Percentiles rank a stretch among this genome's conserved stretches.
Conservation (phyloP, 1,140 invertebrate species). For the Vanessa atalanta region DNA sequence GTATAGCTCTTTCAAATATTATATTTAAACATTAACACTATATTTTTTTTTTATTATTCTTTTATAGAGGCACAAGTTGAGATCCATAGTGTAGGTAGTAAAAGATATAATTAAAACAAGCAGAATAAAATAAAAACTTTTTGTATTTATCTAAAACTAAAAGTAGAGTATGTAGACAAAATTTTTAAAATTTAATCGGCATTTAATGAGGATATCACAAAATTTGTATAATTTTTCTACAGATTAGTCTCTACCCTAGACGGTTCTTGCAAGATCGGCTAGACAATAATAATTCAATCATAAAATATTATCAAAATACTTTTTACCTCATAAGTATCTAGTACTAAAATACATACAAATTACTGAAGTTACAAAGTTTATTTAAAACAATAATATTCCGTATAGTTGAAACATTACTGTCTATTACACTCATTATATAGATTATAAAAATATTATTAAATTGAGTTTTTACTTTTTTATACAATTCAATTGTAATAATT, state of each 20-base stretch:
- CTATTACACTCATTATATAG: not conserved
- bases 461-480: not conserved
- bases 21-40: too few relatives aligned
- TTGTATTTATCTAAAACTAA: slow-evolving; percentile 40
- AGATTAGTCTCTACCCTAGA: slow-evolving; percentile 32
- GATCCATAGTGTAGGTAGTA: too few relatives aligned
- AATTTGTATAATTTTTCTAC: slow-evolving; percentile 41
- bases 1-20: too few relatives aligned
- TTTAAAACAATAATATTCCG: not conserved
- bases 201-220: slow-evolving; percentile 29
- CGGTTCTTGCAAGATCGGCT: slow-evolving; percentile 11
- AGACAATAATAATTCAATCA: slow-evolving; percentile 8
- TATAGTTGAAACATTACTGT: not conserved
- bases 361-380: not conserved
- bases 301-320: slow-evolving; percentile 24
- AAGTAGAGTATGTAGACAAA: slow-evolving; percentile 47
- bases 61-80: too few relatives aligned
- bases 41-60: too few relatives aligned
- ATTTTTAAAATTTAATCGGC: slow-evolving; percentile 21
- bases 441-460: not conserved
- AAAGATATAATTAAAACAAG: slow-evolving; percentile 13
- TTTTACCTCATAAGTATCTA: slow-evolving; percentile 13
- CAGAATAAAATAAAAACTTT: slow-evolving; percentile 34
- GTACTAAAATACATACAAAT: slow-evolving; percentile 3
- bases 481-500: not conserved